These are phyloP conservation scores for Parambassis ranga DNA, from an alignment of 2,797 vertebrate species.

Conservation along the genomic window DNA sequence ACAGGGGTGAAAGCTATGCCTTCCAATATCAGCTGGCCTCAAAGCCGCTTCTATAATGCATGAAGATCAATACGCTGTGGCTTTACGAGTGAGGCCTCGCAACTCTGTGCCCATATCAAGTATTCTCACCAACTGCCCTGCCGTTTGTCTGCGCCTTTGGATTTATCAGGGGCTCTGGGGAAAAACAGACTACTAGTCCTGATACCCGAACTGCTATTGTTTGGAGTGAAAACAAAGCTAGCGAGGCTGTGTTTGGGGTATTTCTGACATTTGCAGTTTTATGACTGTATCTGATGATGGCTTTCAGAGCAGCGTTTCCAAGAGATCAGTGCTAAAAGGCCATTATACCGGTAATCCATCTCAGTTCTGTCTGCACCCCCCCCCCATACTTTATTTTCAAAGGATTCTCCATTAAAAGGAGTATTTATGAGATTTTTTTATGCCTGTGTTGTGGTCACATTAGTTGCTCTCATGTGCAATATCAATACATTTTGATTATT, in stretches of 20 bases:
- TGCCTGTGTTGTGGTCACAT: not conserved
- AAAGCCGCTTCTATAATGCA: constrained; percentile 74
- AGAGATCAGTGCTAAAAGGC: constrained; percentile 11
- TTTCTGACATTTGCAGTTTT: constrained; percentile 51
- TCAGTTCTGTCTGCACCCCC: not conserved
- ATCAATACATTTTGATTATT: not conserved
- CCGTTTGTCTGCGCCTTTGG: constrained; percentile 62
- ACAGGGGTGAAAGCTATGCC: constrained; percentile 47
- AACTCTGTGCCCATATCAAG: constrained; percentile 67
- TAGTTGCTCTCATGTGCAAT: not conserved
- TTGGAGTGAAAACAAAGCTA: constrained; percentile 25
- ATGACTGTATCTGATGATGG: constrained; percentile 27
- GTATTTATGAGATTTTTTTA: not conserved
- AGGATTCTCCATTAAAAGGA: not conserved
- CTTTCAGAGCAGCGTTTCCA: not conserved
- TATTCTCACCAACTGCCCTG: constrained; percentile 54
- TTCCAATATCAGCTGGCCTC: constrained; percentile 66
- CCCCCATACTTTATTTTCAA: not conserved
- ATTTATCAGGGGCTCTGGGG: constrained; percentile 52
- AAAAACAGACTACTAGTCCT: constrained; percentile 25
- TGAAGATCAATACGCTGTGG: constrained; percentile 77
- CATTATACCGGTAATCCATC: not conserved
- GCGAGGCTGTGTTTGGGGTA: constrained; percentile 24
- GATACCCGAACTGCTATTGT: constrained; percentile 43
- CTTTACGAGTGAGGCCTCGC: constrained; percentile 65